Conservation (phyloP, 2,113 vertebrate species). For the Regulus satrapa region DNA sequence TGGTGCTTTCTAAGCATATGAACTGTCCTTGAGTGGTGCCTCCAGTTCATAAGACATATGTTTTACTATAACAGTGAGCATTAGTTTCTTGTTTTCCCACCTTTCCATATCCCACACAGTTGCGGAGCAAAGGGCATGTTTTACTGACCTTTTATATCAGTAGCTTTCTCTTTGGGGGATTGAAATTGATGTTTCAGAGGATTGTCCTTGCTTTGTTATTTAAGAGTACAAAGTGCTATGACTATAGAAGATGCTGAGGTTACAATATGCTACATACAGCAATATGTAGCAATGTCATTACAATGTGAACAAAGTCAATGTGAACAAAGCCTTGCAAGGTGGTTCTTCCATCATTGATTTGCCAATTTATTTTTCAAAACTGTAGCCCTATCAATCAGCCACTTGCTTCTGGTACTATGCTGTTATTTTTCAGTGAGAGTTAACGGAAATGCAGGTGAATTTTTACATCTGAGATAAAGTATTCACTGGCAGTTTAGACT, state of each 20-base stretch:
- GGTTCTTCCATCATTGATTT: neutral
- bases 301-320: neutral
- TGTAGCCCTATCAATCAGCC: neutral
- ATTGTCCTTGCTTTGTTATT: slow-evolving; percentile 23
- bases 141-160: slow-evolving; percentile 18
- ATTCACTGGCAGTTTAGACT: neutral
- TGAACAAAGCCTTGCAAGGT: neutral
- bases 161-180: slow-evolving; percentile 4
- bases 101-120: neutral
- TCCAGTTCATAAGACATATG: neutral
- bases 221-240: neutral
- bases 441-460: neutral
- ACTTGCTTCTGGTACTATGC: neutral
- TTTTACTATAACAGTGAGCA: neutral
- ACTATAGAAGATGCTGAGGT: slow-evolving; percentile 20
- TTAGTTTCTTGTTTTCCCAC: neutral
- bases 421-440: neutral
- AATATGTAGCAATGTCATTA: neutral
- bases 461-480: neutral
- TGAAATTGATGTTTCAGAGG: slow-evolving; percentile 41
- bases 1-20: neutral
- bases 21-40: neutral
- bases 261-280: neutral
- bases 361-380: neutral
- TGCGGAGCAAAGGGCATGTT: neutral